Percentiles rank a stretch among this genome's conserved stretches.
Conservation (phyloP, 2,888 invertebrate species). For the Ceramica pisi region DNA sequence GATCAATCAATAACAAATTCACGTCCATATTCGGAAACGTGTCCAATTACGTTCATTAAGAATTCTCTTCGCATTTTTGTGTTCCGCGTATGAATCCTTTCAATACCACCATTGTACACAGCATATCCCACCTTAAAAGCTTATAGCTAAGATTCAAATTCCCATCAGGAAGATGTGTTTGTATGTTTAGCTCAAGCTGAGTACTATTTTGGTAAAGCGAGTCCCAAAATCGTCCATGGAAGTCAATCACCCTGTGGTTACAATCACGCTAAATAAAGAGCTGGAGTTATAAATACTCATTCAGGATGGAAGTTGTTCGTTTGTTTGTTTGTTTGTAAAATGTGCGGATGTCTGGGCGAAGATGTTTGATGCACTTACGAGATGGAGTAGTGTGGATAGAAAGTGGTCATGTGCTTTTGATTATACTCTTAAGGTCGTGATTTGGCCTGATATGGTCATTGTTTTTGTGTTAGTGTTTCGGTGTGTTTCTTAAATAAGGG, state of each 20-base stretch:
- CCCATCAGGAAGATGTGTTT: constrained; percentile 5
- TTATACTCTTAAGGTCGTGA: too few species aligned
- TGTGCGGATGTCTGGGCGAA: constrained; percentile 39
- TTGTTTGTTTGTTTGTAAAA: constrained; percentile 45
- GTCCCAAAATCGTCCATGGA: constrained; percentile 70
- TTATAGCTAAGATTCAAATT: constrained; percentile 35
- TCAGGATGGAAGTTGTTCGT: constrained; percentile 36
- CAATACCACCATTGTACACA: not conserved
- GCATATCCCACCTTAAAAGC: constrained; percentile 21
- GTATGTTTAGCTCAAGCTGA: constrained; percentile 52
- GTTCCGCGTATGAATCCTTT: constrained; percentile 40
- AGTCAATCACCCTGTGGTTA: constrained; percentile 78
- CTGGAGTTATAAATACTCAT: constrained; percentile 34
- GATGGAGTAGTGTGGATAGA: constrained; percentile 27
- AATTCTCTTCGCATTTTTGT: constrained; percentile 69
- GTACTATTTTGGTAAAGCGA: constrained; percentile 71
- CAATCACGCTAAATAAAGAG: constrained; percentile 60
- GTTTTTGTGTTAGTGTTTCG: too few species aligned
- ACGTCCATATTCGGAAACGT: constrained; percentile 51
- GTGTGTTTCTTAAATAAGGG: too few species aligned
- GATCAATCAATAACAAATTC: constrained; percentile 45
- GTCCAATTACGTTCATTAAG: constrained; percentile 60
- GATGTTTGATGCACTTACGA: constrained; percentile 27
- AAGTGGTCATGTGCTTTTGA: not conserved
- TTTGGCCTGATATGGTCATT: too few species aligned